Evolutionary conservation across 2,888 invertebrate genomes (phyloP).

Genomic region (Protophormia terraenovae): DNA sequence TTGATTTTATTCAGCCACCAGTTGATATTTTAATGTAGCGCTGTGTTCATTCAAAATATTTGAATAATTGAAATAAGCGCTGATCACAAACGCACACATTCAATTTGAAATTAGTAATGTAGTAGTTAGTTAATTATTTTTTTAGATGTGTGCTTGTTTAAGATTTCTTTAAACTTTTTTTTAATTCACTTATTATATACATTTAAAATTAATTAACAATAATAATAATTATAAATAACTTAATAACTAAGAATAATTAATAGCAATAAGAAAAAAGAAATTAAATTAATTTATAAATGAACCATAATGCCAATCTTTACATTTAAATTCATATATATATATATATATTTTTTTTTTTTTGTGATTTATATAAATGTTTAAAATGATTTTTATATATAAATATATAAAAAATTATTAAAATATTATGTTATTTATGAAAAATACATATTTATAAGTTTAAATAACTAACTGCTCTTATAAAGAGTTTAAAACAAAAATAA

Average conservation of each 20-base stretch:
- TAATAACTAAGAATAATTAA: constrained; percentile 30
- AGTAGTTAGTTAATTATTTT: not conserved
- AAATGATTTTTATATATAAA: not conserved
- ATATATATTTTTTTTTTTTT: not conserved
- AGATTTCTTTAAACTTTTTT: constrained; percentile 51
- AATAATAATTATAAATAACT: constrained; percentile 48
- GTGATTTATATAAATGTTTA: not conserved
- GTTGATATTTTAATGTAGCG: not conserved
- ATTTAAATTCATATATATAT: constrained; percentile 43
- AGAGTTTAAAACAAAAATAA: not conserved
- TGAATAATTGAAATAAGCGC: not conserved
- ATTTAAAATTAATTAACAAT: constrained; percentile 66
- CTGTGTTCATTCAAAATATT: not conserved
- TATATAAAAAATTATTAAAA: not conserved
- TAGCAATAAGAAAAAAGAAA: constrained; percentile 7
- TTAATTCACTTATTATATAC: constrained; percentile 63
- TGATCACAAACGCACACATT: not conserved
- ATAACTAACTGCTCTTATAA: not conserved
- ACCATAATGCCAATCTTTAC: constrained; percentile 37
- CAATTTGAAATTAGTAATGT: not conserved
- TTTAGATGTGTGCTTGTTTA: constrained; percentile 4
- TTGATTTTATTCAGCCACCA: not conserved
- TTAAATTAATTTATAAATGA: constrained; percentile 41
- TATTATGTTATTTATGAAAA: too few relatives aligned
- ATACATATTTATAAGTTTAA: too few relatives aligned